Evolutionary conservation across 2,888 invertebrate genomes (phyloP).

Genomic region (Pharmacophagus antenor): DNA sequence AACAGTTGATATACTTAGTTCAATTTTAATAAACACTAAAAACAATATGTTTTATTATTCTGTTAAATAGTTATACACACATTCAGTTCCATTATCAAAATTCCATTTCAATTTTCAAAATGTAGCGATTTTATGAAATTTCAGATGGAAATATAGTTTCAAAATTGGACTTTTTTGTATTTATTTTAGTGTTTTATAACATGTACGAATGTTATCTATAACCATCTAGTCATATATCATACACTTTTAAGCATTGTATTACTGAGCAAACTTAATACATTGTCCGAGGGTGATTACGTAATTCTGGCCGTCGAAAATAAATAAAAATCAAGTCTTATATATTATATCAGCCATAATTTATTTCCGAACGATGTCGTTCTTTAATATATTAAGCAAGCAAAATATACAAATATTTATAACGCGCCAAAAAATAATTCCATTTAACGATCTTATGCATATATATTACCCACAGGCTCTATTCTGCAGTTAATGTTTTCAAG

Average conservation of each 20-base stretch:
- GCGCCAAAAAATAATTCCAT: constrained; percentile 12
- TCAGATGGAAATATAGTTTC: too few species aligned
- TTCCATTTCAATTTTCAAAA: too few species aligned
- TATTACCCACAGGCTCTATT: constrained; percentile 32
- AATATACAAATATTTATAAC: constrained; percentile 39
- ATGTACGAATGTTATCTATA: too few species aligned
- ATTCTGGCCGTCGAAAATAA: constrained; percentile 11
- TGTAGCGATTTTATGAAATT: too few species aligned
- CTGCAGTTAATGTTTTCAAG: too few species aligned
- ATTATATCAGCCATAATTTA: constrained; percentile 52
- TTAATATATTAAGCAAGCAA: constrained; percentile 37
- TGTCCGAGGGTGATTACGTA: too few species aligned
- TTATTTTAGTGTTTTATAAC: too few species aligned
- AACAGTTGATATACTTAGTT: constrained; percentile 53
- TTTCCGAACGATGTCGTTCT: constrained; percentile 54
- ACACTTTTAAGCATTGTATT: too few species aligned
- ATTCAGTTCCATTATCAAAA: too few species aligned
- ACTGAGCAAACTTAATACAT: not conserved
- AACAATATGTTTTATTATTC: not conserved
- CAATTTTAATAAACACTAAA: constrained; percentile 16
- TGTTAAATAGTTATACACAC: too few species aligned
- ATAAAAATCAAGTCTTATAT: constrained; percentile 14
- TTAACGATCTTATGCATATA: not conserved
- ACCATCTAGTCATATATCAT: too few species aligned
- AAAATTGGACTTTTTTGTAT: too few species aligned